These are phyloP conservation scores for Cyphomyrus discorhynchus DNA, from an alignment of 2,113 vertebrate genomes.

Conservation along the genomic window DNA sequence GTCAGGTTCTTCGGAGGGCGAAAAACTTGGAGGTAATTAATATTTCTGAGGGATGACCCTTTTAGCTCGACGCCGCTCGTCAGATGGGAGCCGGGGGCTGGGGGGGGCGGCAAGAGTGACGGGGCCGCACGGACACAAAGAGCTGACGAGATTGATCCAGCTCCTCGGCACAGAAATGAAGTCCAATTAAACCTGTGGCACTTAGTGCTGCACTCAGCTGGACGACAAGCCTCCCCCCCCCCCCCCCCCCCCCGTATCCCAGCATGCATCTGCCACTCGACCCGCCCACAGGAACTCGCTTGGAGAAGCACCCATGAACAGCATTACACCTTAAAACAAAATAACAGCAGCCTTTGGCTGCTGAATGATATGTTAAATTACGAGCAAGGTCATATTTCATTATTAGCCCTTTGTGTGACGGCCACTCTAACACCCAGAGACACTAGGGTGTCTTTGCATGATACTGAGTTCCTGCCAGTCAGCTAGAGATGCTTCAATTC, in stretches of 20 bases:
- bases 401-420: not conserved
- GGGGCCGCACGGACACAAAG: not conserved
- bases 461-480: not conserved
- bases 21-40: slow-evolving; percentile 40
- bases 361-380: not conserved
- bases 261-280: slow-evolving; percentile 16
- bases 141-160: slow-evolving; percentile 20
- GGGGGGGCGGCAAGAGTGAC: slow-evolving; percentile 1
- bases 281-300: not conserved
- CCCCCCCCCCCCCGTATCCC: not conserved
- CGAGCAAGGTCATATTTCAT: not conserved
- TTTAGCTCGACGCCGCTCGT: slow-evolving; percentile 25
- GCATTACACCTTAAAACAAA: not conserved
- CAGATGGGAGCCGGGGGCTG: not conserved
- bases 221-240: not conserved
- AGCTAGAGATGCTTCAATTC: not conserved
- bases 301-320: slow-evolving; percentile 14
- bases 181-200: slow-evolving; percentile 34
- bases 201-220: slow-evolving; percentile 10
- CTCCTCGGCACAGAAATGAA: slow-evolving; percentile 22
- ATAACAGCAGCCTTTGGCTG: not conserved
- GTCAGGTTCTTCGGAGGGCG: slow-evolving; percentile 26
- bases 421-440: not conserved
- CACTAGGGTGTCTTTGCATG: not conserved
- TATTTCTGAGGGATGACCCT: slow-evolving; percentile 48